Percentiles rank a stretch among this genome's conserved stretches.
These are phyloP conservation scores for Drosophila testacea DNA, from an alignment of 2,888 invertebrate species.

Conservation along the genomic window DNA sequence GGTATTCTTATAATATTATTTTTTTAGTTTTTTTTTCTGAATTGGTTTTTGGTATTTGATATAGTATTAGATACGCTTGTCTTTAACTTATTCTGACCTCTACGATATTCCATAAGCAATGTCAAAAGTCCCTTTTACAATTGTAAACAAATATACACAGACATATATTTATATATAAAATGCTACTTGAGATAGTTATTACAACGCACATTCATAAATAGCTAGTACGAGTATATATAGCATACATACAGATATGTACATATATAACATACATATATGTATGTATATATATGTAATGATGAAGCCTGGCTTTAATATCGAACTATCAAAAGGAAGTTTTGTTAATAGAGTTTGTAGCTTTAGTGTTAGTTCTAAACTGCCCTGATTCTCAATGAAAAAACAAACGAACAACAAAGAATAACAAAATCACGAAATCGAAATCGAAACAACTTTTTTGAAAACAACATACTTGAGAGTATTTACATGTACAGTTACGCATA, in stretches of 20 bases:
- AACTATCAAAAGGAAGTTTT: conserved; percentile 27
- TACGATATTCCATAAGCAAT: conserved; percentile 22
- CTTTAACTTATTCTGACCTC: conserved; percentile 14
- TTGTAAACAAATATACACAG: not conserved
- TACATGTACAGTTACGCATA: not conserved
- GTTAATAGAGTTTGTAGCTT: conserved; percentile 42
- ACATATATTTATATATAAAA: not conserved
- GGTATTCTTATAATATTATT: not conserved
- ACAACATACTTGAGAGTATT: not conserved
- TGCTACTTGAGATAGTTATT: conserved; percentile 2
- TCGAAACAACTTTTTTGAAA: conserved; percentile 9
- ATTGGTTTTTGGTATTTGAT: not conserved
- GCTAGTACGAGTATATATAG: conserved; percentile 28
- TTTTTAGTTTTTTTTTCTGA: conserved; percentile 28
- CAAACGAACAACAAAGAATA: not conserved
- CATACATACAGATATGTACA: not conserved
- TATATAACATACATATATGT: not conserved
- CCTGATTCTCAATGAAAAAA: conserved; percentile 8
- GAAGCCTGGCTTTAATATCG: conserved; percentile 63
- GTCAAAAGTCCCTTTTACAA: conserved; percentile 7
- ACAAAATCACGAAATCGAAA: not conserved
- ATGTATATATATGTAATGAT: conserved; percentile 29
- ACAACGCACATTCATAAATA: conserved; percentile 21
- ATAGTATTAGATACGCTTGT: not conserved
- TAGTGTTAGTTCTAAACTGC: conserved; percentile 40